Base-by-base conservation (phyloP, 2,113 vertebrate species). In the Chionodraco myersi region DNA sequence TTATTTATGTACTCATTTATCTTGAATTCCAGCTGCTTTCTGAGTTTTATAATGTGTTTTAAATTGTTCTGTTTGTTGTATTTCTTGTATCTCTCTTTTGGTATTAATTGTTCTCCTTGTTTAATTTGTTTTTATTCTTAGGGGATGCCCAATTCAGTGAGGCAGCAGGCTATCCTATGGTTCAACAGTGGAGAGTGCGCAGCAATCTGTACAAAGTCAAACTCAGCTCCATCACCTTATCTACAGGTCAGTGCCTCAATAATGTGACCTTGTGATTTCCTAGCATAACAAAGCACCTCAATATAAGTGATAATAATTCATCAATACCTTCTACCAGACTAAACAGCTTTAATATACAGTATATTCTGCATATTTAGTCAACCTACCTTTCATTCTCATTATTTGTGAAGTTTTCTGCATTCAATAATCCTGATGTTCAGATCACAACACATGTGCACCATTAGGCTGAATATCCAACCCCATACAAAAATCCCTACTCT, bases 201-300 rank as follows among this genome's bases (percentile, higher is more conserved):
- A 99, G 98, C 93, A 99, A 99, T 90, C 95, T 99, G 52, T 99
- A 99, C 94, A 96, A 95, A 62, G 98, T 99, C 88, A 99, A 98
- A 80, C 97, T 99, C 74, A 99, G 96, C 87, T 96, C 97, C 83
- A 98, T 98, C 91, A 98, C 97, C 2, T 95, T 99, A 41, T 97
- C 97, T 2, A 91, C 97, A 97, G 98, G 98, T 99, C 92, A 67
- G 77, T 62, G 18, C n/a, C 72, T 36, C 5, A 62, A 64, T 64
- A 34, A 72, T 51, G 36, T 41, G 36, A 36, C 36, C 5, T 15
- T 16, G n/a, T 73, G n/a, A 47, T 49, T 61, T 68, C 15, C 56
- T 21, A 41, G 23, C 7, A 49, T 71, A 18, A 47, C 48, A 23
- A 41, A 5, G 36, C 36, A 30, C 26, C 26, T 3, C 26, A 30